Base-by-base conservation (phyloP, 2,888 invertebrate genomes). In the Protodeltote pygarga region DNA sequence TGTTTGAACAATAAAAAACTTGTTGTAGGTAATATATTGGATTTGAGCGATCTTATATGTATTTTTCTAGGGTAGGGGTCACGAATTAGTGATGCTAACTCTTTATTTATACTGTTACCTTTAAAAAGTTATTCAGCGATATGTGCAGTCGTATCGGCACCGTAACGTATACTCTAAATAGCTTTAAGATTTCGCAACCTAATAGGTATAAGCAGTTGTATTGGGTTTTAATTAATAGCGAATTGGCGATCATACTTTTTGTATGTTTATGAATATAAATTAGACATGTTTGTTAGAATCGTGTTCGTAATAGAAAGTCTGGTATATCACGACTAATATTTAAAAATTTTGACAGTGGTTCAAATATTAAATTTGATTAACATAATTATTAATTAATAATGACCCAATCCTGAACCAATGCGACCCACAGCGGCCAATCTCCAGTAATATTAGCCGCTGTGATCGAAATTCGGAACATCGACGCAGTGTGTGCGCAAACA, bases 271-370 rank as follows among this genome's bases (percentile, higher is more conserved):
- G 21, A 27, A 29, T 44, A 32, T 32, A 49, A 21, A 25, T 29
- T 44, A 37, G 16, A 6, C 9, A 42, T 20, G 8, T 32, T 35
- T 41, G 44, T 65, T 42, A 25, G 8, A 44, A 21, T 53, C 69
- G 55, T 59, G 69, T 19, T 53, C 69, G 55, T 59, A 65, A 33
- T 60, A 24, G 45, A 59, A 63, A 63, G 49, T 46, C 21, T 31
- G 33, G 15, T 28, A 32, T 8, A 17, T 24, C 31, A 32, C 27
- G 28, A 40, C 47, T 57, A 41, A 20, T 49, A 24, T 21, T 25
- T 24, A 28, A 41, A 14, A 11, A 10, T 16, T n/a, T n/a, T n/a
- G n/a, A n/a, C n/a, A n/a, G 37, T 54, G 31, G 62, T 62, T 61
- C 44, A 23, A 55, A 34, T 31, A 45, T 35, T 41, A 15, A 24